A percentile compares a stretch with the other conserved stretches of the same genome.
phyloP scores from a whole-genome alignment of 2,888 invertebrate genomes.

The Synergus itoensis region DNA sequence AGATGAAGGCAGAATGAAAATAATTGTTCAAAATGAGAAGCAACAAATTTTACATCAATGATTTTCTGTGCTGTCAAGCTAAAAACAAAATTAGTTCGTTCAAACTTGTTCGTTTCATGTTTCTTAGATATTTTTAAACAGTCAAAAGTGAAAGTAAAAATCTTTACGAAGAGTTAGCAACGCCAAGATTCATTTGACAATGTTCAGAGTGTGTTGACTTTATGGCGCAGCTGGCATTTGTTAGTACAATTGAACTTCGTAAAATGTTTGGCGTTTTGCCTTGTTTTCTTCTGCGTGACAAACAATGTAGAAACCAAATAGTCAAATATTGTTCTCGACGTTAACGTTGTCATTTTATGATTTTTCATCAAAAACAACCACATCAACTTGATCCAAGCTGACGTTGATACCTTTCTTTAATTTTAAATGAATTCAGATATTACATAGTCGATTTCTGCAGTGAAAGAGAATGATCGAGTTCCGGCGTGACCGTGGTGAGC shows the following conservation, averaged over 20 bases:
- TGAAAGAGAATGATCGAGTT: neutral
- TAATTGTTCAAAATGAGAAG: too few species aligned
- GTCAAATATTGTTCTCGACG: neutral
- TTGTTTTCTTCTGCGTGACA: conserved; percentile 5
- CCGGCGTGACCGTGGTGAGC: conserved; percentile 30
- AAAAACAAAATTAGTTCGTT: neutral
- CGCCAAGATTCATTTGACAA: neutral
- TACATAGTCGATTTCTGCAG: conserved; percentile 12
- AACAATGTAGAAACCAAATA: neutral
- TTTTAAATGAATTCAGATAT: neutral
- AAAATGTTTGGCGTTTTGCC: conserved; percentile 13
- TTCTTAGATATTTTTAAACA: neutral
- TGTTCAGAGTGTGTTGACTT: neutral
- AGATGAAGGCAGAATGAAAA: too few species aligned
- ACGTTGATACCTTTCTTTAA: neutral
- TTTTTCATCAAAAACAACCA: neutral
- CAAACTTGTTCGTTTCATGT: neutral
- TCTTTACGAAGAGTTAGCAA: neutral
- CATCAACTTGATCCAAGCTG: neutral
- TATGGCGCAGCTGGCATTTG: neutral
- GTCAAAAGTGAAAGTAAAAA: neutral
- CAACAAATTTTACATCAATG: too few species aligned
- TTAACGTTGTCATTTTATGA: neutral
- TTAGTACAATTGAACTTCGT: conserved; percentile 1
- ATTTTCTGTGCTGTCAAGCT: neutral